Evolutionary conservation across 2,888 invertebrate species (phyloP).

Genomic region (Oscheius onirici): DNA sequence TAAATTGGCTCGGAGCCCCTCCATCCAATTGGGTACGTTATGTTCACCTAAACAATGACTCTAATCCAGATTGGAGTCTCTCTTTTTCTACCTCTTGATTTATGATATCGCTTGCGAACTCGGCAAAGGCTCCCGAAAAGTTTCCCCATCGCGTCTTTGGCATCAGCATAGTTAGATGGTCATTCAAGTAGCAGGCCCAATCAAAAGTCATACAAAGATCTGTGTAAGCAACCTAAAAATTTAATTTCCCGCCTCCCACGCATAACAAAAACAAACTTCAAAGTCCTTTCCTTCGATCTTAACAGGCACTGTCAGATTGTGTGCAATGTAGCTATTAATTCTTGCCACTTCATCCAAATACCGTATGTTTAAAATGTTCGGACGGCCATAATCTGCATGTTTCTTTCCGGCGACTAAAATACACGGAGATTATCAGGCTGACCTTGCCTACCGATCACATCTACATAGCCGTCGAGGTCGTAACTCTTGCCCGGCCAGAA

Average conservation of each 20-base stretch:
- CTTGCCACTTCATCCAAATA: conserved; percentile 68
- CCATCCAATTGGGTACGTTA: conserved; percentile 71
- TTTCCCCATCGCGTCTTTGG: conserved; percentile 66
- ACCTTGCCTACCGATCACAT: conserved; percentile 60
- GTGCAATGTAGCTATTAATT: conserved; percentile 67
- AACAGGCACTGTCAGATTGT: conserved; percentile 67
- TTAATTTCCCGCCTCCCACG: neutral
- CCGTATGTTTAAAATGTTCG: conserved; percentile 62
- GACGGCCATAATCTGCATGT: conserved; percentile 61
- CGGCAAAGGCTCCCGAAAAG: conserved; percentile 64
- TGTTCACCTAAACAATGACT: conserved; percentile 57
- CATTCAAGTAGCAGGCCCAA: conserved; percentile 69
- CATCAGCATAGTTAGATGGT: conserved; percentile 74
- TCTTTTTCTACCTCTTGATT: conserved; percentile 54
- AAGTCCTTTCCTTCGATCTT: conserved; percentile 55
- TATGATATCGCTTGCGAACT: conserved; percentile 68
- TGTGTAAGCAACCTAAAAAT: conserved; percentile 80
- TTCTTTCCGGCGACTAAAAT: conserved; percentile 51
- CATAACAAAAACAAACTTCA: conserved; percentile 39
- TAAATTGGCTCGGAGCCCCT: conserved; percentile 71
- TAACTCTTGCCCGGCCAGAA: conserved; percentile 70
- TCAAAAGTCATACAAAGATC: conserved; percentile 81
- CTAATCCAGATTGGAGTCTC: neutral
- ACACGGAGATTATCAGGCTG: neutral
- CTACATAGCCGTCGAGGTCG: conserved; percentile 68